These are phyloP conservation scores for Rhabdophis nuchalis DNA, from an alignment of 2,797 vertebrate genomes.

Conservation along the genomic window DNA sequence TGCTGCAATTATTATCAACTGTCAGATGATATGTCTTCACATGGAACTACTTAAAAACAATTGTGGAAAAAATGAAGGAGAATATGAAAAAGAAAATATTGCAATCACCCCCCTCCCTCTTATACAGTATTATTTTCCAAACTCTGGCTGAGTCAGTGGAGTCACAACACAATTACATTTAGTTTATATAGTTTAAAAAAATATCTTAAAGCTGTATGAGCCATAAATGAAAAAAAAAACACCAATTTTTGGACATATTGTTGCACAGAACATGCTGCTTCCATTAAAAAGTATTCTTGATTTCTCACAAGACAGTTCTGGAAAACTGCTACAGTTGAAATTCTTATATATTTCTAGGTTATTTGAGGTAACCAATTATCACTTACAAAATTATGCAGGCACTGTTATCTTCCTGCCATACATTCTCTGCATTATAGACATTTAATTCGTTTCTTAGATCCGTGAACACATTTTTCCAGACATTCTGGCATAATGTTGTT, in stretches of 20 bases:
- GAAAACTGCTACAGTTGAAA: conserved; percentile 18
- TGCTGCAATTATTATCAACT: neutral
- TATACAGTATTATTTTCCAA: conserved; percentile 28
- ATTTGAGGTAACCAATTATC: conserved; percentile 21
- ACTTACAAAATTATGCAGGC: neutral
- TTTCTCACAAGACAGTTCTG: conserved; percentile 23
- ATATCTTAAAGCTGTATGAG: conserved; percentile 38
- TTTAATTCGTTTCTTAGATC: conserved; percentile 31
- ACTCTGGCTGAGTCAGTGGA: neutral
- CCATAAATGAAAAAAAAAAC: conserved; percentile 50
- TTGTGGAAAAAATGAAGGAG: neutral
- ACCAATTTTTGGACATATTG: conserved; percentile 48
- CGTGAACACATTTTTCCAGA: conserved; percentile 51
- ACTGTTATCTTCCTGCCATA: neutral
- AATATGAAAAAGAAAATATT: conserved; percentile 9
- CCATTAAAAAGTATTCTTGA: conserved; percentile 28
- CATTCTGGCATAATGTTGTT: conserved; percentile 46
- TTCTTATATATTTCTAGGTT: conserved; percentile 24
- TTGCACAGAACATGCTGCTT: conserved; percentile 24
- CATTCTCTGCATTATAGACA: conserved; percentile 32
- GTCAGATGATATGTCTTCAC: neutral
- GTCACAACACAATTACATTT: conserved; percentile 32
- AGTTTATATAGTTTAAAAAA: conserved; percentile 40
- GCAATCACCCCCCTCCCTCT: neutral
- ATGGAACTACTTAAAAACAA: conserved; percentile 12